These are phyloP conservation scores for Petrosia ficiformis DNA, from an alignment of 37 sponge, comb jelly and placozoan species.

Conservation along the genomic window DNA sequence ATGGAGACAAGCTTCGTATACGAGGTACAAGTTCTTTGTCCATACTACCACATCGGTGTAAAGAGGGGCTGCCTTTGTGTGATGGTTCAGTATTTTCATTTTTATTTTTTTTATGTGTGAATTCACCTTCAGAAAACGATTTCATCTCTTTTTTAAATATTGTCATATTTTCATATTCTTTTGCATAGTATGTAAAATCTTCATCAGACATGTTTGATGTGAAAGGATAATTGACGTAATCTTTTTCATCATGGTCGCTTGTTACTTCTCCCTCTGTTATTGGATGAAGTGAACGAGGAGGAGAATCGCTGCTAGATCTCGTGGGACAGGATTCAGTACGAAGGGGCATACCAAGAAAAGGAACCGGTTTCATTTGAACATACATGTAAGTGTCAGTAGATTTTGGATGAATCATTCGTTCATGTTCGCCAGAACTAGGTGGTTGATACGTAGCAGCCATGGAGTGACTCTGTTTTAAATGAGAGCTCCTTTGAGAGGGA, in stretches of 20 bases:
- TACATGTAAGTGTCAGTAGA: constrained; percentile 7
- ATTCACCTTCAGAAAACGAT: too few species aligned
- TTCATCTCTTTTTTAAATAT: too few species aligned
- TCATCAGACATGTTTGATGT: constrained; percentile 14
- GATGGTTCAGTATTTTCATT: too few species aligned
- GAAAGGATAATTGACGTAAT: constrained; percentile 37
- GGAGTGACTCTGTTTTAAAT: not conserved
- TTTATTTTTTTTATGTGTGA: too few species aligned
- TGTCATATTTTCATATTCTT: constrained; percentile 26
- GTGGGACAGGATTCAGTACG: not conserved
- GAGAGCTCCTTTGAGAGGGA: not conserved
- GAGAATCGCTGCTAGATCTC: constrained; percentile 10
- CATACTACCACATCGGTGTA: too few species aligned
- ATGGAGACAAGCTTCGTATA: too few species aligned
- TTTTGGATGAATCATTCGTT: constrained; percentile 27
- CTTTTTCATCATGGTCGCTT: not conserved
- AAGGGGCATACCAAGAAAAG: not conserved
- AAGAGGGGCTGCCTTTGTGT: too few species aligned
- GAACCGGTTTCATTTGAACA: constrained; percentile 19
- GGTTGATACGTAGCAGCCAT: not conserved
- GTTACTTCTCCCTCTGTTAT: not conserved
- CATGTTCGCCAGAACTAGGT: constrained; percentile 7
- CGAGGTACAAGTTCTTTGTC: too few species aligned
- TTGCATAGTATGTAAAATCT: not conserved
- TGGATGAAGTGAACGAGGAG: not conserved